Evolutionary conservation across 2,113 vertebrate genomes (phyloP).

Genomic region (Pteruthius melanotis): DNA sequence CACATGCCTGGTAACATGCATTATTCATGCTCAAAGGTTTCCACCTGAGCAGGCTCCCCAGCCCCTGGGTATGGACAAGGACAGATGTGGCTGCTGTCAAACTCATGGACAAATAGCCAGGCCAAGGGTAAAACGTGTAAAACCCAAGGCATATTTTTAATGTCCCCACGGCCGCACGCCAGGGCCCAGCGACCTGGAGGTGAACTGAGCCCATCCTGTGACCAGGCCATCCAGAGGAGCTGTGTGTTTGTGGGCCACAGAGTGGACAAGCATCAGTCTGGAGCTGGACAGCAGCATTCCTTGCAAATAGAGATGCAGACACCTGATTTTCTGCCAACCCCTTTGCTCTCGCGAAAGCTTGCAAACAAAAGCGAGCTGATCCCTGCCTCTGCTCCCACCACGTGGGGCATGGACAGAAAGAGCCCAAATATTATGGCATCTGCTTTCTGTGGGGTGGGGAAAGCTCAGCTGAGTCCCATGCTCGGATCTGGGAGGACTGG

Average conservation of each 20-base stretch:
- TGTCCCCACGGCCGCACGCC: too few relatives aligned
- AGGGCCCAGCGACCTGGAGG: background rate
- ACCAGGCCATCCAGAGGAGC: background rate
- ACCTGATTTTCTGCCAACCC: background rate
- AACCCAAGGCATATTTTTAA: background rate
- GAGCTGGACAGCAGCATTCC: background rate
- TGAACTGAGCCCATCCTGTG: background rate
- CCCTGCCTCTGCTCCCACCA: background rate
- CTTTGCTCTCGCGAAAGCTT: background rate
- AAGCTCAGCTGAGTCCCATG: background rate
- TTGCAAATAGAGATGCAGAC: background rate
- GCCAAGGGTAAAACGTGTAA: background rate
- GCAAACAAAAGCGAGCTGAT: background rate
- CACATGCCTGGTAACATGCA: rapidly evolving
- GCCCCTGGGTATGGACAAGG: rapidly evolving
- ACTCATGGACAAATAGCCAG: background rate
- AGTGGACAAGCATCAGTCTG: background rate
- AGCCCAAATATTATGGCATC: background rate
- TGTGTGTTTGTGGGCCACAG: background rate
- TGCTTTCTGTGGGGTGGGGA: background rate
- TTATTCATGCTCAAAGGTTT: background rate
- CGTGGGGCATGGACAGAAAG: background rate
- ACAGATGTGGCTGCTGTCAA: background rate
- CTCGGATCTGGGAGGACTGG: background rate
- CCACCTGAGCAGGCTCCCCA: background rate